Conservation (phyloP, 2,113 vertebrate species). For the Choloepus hoffmanni region DNA sequence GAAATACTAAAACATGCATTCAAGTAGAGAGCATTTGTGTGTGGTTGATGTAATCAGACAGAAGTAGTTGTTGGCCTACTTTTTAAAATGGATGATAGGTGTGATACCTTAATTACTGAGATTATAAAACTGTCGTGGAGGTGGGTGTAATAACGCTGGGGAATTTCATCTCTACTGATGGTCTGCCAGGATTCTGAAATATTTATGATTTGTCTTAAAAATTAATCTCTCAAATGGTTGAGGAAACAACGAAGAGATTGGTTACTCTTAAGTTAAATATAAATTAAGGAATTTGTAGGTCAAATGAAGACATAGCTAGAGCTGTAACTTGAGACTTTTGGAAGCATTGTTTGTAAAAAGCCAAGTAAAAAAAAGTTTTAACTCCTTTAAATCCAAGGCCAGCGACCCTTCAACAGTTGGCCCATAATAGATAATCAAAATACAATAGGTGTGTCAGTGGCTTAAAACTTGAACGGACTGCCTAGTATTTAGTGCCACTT, state of each 20-base stretch:
- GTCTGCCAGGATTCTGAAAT: constrained; percentile 23
- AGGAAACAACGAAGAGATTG: neutral
- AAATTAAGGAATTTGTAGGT: constrained; percentile 10
- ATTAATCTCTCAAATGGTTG: neutral
- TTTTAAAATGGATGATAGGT: neutral
- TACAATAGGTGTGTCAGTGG: neutral
- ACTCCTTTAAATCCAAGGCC: neutral
- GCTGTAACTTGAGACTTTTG: constrained; percentile 1
- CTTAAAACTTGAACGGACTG: constrained; percentile 18
- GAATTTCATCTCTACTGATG: constrained; percentile 34
- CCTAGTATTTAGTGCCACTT: neutral
- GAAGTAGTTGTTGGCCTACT: neutral
- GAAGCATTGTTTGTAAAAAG: constrained; percentile 23
- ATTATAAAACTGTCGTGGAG: neutral
- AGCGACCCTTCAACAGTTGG: neutral
- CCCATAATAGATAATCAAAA: neutral
- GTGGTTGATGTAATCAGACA: neutral
- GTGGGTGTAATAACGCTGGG: neutral
- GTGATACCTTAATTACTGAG: neutral
- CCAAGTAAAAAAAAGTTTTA: neutral
- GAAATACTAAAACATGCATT: neutral
- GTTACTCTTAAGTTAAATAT: neutral
- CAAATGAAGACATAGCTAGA: neutral
- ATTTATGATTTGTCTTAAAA: constrained; percentile 34
- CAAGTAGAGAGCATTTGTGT: neutral